A percentile compares a stretch with the other conserved stretches of the same genome.
These are phyloP conservation scores for Paedocypris sp. DNA, from an alignment of 2,113 vertebrate species.

Conservation along the genomic window DNA sequence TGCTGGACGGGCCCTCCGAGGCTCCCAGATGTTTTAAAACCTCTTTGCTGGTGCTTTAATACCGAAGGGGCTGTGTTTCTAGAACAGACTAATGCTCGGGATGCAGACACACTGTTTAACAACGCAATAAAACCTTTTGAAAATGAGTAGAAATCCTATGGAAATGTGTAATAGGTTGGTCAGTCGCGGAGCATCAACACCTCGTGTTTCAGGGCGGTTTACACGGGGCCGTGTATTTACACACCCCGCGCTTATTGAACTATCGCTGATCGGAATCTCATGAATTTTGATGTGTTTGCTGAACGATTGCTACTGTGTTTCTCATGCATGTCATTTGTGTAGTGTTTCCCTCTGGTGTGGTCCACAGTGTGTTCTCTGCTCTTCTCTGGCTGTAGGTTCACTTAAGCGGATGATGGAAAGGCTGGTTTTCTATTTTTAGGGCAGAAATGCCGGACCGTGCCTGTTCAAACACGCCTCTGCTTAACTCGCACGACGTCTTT, in stretches of 20 bases:
- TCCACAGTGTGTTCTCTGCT: background rate
- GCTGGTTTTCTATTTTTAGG: conserved; percentile 16
- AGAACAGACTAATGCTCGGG: background rate
- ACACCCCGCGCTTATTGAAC: background rate
- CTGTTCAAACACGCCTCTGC: background rate
- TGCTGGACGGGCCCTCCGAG: background rate
- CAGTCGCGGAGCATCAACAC: background rate
- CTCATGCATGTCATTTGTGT: conserved; percentile 1
- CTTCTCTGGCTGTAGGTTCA: conserved; percentile 59
- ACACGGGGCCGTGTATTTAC: too few relatives aligned
- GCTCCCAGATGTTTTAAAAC: background rate
- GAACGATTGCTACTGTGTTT: background rate
- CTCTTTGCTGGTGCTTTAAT: background rate
- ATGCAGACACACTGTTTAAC: background rate
- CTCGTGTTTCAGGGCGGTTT: too few relatives aligned
- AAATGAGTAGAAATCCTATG: background rate
- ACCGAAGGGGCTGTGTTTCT: background rate
- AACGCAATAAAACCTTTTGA: background rate
- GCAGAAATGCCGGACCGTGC: background rate
- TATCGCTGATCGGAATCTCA: background rate
- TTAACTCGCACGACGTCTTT: background rate
- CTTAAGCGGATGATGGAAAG: conserved; percentile 53
- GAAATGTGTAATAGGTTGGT: background rate
- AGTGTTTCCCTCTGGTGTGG: background rate
- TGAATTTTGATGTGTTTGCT: background rate